These are phyloP conservation scores for Sapajus apella DNA, from an alignment of 2,113 vertebrate species.

Conservation along the genomic window DNA sequence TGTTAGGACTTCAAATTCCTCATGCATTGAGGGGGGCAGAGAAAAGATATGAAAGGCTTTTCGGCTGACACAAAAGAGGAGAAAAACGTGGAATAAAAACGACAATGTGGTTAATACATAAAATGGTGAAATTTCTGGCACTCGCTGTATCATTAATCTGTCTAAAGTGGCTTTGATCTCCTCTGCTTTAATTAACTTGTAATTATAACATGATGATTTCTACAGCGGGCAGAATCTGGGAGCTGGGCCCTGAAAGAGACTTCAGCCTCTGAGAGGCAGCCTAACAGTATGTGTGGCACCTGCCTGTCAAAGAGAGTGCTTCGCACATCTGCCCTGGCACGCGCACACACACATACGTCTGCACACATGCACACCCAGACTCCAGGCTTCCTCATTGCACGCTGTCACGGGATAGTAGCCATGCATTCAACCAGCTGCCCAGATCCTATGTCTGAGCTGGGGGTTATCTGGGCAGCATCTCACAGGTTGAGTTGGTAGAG, in stretches of 20 bases:
- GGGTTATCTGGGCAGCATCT: not conserved
- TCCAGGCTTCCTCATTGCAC: not conserved
- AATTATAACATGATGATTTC: constrained; percentile 83
- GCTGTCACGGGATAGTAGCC: rapidly evolving
- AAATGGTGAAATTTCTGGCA: constrained; percentile 76
- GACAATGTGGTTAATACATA: constrained; percentile 62
- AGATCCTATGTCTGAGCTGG: not conserved
- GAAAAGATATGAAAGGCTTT: constrained; percentile 69
- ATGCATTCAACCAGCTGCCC: rapidly evolving
- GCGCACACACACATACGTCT: not conserved
- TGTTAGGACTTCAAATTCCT: constrained; percentile 83
- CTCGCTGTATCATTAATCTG: constrained; percentile 83
- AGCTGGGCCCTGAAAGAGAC: constrained; percentile 33
- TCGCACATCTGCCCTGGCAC: not conserved
- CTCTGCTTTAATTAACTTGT: constrained; percentile 87
- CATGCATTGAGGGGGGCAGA: constrained; percentile 74
- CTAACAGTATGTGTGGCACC: not conserved
- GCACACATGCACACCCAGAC: not conserved
- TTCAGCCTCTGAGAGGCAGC: not conserved
- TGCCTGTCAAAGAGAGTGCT: not conserved
- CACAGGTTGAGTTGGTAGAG: not conserved
- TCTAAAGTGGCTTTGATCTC: constrained; percentile 86
- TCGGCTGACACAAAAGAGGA: constrained; percentile 50
- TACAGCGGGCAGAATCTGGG: constrained; percentile 59
- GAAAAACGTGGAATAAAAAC: constrained; percentile 43